Evolutionary conservation across 2,888 invertebrate genomes (phyloP).

Genomic region (Hypena proboscidalis): DNA sequence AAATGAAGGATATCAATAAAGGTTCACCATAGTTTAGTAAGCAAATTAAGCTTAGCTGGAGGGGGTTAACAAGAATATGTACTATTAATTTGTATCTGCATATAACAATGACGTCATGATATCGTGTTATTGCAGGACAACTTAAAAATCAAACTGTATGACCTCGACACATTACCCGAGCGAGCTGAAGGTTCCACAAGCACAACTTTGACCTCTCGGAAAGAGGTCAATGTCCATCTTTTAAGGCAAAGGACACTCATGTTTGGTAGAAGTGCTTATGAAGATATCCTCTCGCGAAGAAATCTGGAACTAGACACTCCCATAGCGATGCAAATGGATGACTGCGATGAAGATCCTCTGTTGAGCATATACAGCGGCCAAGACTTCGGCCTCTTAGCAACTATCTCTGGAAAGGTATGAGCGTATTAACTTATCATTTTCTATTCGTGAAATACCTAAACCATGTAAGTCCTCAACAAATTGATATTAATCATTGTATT

Average conservation of each 20-base stretch:
- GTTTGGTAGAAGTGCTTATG: constrained; percentile 72
- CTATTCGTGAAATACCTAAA: not conserved
- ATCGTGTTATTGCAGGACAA: constrained; percentile 59
- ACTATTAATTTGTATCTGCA: too few species aligned
- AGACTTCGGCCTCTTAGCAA: constrained; percentile 94
- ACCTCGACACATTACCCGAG: constrained; percentile 56
- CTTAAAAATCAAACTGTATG: constrained; percentile 70
- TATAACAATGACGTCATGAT: too few species aligned
- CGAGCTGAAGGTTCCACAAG: constrained; percentile 49
- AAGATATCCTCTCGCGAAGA: constrained; percentile 63
- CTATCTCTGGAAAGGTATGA: constrained; percentile 92
- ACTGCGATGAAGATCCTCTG: constrained; percentile 91
- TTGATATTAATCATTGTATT: too few species aligned
- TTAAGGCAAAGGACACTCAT: constrained; percentile 69
- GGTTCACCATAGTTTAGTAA: too few species aligned
- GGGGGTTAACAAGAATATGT: too few species aligned
- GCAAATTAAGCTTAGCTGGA: too few species aligned
- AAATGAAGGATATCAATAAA: too few species aligned
- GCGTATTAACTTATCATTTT: not conserved
- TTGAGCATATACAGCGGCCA: constrained; percentile 92
- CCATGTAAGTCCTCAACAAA: too few species aligned
- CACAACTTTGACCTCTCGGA: constrained; percentile 55
- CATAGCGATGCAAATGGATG: constrained; percentile 84
- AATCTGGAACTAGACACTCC: constrained; percentile 76
- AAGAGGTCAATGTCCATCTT: constrained; percentile 69